Evolutionary conservation across 2,888 invertebrate species (phyloP), one percentile per base, ranked within the genome.

Genomic region (Lochmaea crataegi): DNA sequence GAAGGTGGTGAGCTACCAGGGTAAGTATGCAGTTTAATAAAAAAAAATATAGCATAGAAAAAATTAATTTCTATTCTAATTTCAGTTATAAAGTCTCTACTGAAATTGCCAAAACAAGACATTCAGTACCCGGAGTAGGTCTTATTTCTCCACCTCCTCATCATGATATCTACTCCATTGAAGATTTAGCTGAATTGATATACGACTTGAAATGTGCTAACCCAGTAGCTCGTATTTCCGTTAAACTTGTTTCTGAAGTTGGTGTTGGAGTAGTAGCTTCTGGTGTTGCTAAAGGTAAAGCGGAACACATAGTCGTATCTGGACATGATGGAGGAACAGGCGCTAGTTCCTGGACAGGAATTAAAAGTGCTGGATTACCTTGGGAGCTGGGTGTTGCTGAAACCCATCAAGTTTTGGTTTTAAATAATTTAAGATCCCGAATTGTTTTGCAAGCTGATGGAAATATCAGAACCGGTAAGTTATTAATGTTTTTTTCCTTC

Each of bases 271-370:
- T 99, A 1, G 97, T 99, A 0, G 99, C 99, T n/a, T 93, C 98
- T 9, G 99, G 99, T 38, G 99, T 99, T 1, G 83, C 83, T 11
- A 83, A 83, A 78, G 83, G 83, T 57, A 99, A 99, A 88, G 98
- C 98, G 0, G 99, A 99, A 84, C 99, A 99, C 87, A 96, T 99
- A 80, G 97, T 97, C 0, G 98, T 99, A 79, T 98, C 98, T 0
- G 99, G 99, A 0, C 99, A 99, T 88, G 99, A 99, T 88, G 99
- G 99, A 75, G 99, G 99, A 68, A 99, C 99, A 16, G 99, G 99
- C 45, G 99, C 99, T 61, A 96, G 96, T 84, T 97, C 97, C 72
- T 99, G 99, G 99, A 99, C 99, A 0, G 99, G 99, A 80, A 99
- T 99, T 85, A 99, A 99, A 89, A 92, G 94, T 78, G 99, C 99